A percentile compares a stretch with the other conserved stretches of the same genome.
These are phyloP conservation scores for Octonoba sinensis DNA, from an alignment of 2,888 invertebrate genomes.

Conservation along the genomic window DNA sequence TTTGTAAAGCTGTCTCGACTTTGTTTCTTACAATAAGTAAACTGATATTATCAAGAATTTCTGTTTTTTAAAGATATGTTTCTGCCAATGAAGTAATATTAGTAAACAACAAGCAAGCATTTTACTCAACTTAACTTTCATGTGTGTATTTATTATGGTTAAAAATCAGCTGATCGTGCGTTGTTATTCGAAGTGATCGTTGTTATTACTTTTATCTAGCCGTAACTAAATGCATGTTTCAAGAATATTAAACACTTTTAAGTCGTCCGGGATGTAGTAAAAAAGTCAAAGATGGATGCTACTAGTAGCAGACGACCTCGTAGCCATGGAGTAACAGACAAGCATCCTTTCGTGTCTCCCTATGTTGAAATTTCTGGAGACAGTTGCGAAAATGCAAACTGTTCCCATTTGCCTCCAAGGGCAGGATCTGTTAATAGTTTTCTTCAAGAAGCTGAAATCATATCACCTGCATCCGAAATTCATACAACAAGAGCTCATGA, in stretches of 20 bases:
- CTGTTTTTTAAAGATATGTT: too few relatives aligned
- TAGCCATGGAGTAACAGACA: not conserved
- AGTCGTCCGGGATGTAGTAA: slow-evolving; percentile 12
- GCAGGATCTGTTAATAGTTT: slow-evolving; percentile 43
- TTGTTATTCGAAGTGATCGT: not conserved
- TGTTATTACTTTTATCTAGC: not conserved
- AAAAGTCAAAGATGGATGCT: slow-evolving; percentile 18
- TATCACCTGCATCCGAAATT: slow-evolving; percentile 18
- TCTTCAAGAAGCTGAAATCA: slow-evolving; percentile 52
- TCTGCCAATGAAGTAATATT: too few relatives aligned
- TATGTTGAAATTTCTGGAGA: slow-evolving; percentile 50
- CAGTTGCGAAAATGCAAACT: not conserved
- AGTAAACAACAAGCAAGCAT: too few relatives aligned
- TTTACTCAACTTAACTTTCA: not conserved
- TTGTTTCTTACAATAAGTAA: too few relatives aligned
- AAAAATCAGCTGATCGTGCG: not conserved
- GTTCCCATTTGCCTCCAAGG: not conserved
- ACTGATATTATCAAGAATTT: too few relatives aligned
- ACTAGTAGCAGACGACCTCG: not conserved
- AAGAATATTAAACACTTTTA: not conserved
- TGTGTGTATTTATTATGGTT: not conserved
- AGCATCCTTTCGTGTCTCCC: slow-evolving; percentile 8
- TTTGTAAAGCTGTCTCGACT: too few relatives aligned
- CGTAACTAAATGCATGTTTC: not conserved
- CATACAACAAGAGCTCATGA: slow-evolving; percentile 4